Conservation (phyloP, 2,113 vertebrate species). For the Mellivora capensis region DNA sequence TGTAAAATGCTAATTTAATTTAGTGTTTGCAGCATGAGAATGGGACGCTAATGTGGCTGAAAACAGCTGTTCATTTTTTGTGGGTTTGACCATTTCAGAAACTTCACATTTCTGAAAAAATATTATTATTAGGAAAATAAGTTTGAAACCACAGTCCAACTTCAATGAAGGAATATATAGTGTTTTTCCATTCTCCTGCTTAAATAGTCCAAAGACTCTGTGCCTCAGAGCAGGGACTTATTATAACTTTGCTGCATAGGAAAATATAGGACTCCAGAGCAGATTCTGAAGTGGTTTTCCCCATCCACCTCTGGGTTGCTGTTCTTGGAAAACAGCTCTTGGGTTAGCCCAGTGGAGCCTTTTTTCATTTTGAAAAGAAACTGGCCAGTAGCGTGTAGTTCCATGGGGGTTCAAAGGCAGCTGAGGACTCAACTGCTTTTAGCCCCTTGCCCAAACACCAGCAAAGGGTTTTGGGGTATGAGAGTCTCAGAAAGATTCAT, state of each 20-base stretch:
- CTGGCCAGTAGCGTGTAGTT: not conserved
- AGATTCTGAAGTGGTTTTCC: not conserved
- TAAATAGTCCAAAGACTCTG: constrained; percentile 17
- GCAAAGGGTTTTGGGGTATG: not conserved
- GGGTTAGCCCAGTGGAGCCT: not conserved
- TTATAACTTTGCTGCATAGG: not conserved
- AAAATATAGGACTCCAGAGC: not conserved
- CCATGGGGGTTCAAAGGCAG: not conserved
- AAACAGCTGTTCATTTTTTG: constrained; percentile 65
- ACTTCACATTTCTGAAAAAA: constrained; percentile 68
- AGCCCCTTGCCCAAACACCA: not conserved
- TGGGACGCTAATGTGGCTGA: constrained; percentile 56
- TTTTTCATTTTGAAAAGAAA: constrained; percentile 1
- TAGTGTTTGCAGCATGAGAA: constrained; percentile 73
- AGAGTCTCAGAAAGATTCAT: constrained; percentile 17
- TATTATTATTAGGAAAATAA: constrained; percentile 70
- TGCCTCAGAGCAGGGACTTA: constrained; percentile 33
- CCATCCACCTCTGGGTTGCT: not conserved
- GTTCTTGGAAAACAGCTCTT: not conserved
- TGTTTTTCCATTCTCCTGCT: constrained; percentile 56
- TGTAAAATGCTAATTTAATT: constrained; percentile 77
- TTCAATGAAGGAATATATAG: constrained; percentile 43
- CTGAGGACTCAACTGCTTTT: not conserved
- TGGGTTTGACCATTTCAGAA: constrained; percentile 71
- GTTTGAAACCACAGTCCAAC: constrained; percentile 56